Conservation (phyloP, 2,113 vertebrate species). For the Mirounga angustirostris region DNA sequence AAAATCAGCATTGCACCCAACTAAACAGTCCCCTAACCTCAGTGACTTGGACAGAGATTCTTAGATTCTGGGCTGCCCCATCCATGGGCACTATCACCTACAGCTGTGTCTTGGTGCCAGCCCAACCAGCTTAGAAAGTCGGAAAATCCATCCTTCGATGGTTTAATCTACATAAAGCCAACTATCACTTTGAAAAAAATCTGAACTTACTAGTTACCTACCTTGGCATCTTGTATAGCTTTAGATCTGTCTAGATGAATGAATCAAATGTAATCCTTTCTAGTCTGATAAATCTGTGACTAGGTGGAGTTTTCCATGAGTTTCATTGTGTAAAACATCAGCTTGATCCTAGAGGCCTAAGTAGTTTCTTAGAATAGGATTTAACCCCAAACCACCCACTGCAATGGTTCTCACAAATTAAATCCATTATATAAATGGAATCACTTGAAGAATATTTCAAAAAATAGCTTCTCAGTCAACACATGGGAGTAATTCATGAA, state of each 20-base stretch:
- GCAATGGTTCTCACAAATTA: background rate
- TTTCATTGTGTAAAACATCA: background rate
- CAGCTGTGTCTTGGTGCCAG: background rate
- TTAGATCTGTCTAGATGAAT: background rate
- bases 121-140: background rate
- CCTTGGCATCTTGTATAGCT: background rate
- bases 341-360: background rate
- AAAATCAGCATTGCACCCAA: background rate
- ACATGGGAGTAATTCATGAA: slow-evolving; percentile 21
- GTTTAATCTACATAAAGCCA: slow-evolving; percentile 41
- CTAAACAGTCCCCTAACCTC: background rate
- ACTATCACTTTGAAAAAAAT: background rate
- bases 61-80: background rate
- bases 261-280: background rate
- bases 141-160: background rate
- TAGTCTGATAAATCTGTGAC: background rate
- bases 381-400: slow-evolving; percentile 17
- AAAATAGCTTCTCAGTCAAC: slow-evolving; percentile 51
- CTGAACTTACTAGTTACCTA: background rate
- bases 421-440: slow-evolving; percentile 24
- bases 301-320: background rate
- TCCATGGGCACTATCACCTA: background rate
- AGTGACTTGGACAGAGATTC: background rate
- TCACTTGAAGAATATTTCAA: slow-evolving; percentile 30
- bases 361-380: slow-evolving; percentile 28